These are phyloP conservation scores for Archivesica marissinica DNA, from an alignment of 1,140 invertebrate species.

Conservation along the genomic window DNA sequence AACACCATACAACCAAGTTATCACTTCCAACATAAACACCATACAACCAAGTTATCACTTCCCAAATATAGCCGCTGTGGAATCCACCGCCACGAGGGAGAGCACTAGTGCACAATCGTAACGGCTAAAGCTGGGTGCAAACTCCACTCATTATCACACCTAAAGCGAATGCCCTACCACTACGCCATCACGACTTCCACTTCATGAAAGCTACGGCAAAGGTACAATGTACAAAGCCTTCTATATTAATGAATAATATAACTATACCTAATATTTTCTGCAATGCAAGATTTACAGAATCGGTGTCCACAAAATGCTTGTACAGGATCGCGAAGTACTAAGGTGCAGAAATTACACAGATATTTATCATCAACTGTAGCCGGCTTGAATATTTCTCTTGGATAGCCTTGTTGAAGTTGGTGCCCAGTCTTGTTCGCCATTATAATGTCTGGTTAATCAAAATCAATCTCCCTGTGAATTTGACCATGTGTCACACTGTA, in stretches of 20 bases:
- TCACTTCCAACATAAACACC: no score
- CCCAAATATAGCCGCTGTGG: no score
- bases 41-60: no score
- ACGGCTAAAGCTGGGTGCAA: background rate
- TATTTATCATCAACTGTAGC: slow-evolving; percentile 69
- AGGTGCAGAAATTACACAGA: slow-evolving; percentile 67
- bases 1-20: no score
- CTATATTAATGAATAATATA: background rate
- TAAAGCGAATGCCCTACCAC: background rate
- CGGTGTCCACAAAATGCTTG: slow-evolving; percentile 93
- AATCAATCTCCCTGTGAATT: no score
- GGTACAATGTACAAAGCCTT: background rate
- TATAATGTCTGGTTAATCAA: no score
- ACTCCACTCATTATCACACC: background rate
- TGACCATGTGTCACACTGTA: no score
- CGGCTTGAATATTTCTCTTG: slow-evolving; percentile 64
- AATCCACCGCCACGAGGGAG: background rate
- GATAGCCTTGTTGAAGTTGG: slow-evolving; percentile 60
- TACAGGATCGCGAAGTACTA: slow-evolving; percentile 88
- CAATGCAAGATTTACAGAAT: slow-evolving; percentile 92
- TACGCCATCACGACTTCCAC: background rate
- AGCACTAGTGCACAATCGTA: background rate
- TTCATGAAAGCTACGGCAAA: background rate
- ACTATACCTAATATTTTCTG: slow-evolving; percentile 89
- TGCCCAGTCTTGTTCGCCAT: background rate